Percentiles rank a stretch among this genome's conserved stretches.
Conservation (phyloP, 2,113 vertebrate genomes). For the Burhinus oedicnemus region DNA sequence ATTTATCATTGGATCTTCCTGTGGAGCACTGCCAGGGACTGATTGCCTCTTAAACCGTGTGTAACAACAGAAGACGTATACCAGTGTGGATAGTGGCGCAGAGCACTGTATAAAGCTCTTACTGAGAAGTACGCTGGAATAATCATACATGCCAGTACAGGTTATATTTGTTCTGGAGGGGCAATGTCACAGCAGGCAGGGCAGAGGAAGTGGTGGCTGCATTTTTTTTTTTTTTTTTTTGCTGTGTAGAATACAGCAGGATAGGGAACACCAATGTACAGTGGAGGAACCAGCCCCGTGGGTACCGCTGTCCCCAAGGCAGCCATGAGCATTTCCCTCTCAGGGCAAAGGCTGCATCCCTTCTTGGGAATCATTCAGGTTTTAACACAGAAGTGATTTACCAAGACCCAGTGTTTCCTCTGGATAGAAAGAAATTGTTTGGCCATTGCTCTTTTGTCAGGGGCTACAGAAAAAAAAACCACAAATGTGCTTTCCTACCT, state of each 20-base stretch:
- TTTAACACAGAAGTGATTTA: not conserved
- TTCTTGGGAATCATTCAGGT: not conserved
- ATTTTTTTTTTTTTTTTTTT: too few species aligned
- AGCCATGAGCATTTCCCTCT: not conserved
- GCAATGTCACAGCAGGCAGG: not conserved
- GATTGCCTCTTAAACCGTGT: not conserved
- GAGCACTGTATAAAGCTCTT: not conserved
- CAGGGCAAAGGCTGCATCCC: too few species aligned
- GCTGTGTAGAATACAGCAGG: not conserved
- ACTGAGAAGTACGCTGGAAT: not conserved
- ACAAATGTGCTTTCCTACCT: too few species aligned
- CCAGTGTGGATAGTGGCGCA: not conserved
- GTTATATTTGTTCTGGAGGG: not conserved
- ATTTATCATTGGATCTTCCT: not conserved
- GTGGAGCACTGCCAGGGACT: not conserved
- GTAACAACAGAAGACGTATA: not conserved
- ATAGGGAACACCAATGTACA: not conserved
- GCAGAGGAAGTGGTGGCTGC: not conserved
- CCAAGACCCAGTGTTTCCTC: rapidly evolving
- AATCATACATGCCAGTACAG: rapidly evolving
- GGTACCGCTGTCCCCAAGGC: not conserved
- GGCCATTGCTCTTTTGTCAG: not conserved
- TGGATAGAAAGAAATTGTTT: not conserved
- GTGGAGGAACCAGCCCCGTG: not conserved
- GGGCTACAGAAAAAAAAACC: too few species aligned